Conservation (phyloP, 1,140 invertebrate species). For the Octopus bimaculoides region DNA sequence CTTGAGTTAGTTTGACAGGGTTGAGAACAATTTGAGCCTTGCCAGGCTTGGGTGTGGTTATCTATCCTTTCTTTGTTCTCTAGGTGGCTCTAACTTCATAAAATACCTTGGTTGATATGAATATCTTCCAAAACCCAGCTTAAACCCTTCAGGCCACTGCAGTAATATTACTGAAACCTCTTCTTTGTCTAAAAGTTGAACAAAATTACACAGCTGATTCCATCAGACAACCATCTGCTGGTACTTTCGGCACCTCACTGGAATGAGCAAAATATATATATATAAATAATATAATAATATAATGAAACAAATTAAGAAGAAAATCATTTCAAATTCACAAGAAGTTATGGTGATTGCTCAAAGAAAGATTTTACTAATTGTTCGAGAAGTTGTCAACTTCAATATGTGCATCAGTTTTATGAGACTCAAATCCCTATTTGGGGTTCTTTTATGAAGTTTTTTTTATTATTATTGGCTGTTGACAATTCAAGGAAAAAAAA, state of each 20-base stretch:
- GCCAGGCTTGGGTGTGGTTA: too few species aligned
- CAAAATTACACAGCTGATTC: background rate
- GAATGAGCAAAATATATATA: too few species aligned
- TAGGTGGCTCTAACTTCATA: background rate
- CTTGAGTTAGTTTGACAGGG: too few species aligned
- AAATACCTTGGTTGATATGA: background rate
- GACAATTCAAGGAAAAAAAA: background rate
- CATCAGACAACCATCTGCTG: background rate
- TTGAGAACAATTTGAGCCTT: too few species aligned
- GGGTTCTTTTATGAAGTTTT: too few species aligned
- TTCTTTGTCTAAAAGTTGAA: slow-evolving; percentile 1
- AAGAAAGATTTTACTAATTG: background rate
- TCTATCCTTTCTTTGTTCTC: background rate
- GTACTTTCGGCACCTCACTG: too few species aligned
- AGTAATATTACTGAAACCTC: background rate
- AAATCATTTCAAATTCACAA: background rate
- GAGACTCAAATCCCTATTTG: background rate
- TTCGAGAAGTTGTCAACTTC: slow-evolving; percentile 4
- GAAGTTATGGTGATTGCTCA: background rate
- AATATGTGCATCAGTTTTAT: background rate
- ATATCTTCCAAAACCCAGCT: slow-evolving; percentile 1
- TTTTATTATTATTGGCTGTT: slow-evolving; percentile 8
- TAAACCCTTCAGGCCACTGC: background rate
- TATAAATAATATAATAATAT: too few species aligned
- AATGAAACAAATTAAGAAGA: background rate